Evolutionary conservation across 1,140 invertebrate genomes (phyloP), one percentile per base, ranked within the genome.

Genomic region (Pseudomyrmex sp.): DNA sequence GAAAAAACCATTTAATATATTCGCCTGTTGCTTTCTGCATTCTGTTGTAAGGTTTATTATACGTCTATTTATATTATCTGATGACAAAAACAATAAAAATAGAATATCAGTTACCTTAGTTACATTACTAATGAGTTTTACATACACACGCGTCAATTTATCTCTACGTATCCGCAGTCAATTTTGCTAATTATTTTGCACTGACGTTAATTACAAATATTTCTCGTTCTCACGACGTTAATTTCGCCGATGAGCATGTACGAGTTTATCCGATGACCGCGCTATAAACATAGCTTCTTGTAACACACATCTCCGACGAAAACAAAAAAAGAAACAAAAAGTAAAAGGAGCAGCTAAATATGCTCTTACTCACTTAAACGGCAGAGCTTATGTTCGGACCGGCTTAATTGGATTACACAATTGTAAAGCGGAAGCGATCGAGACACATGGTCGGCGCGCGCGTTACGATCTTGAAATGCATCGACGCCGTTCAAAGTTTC

Each of bases 1-100:
- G 26, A 69, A 69, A 79, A 74, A 86, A 82, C n/a, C 58, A 20
- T 66, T 23, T 65, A 68, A 86, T 73, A 62, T 63, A 52, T 72
- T 76, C 61, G 48, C 35, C 20, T 56, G 54, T 61, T 59, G 61
- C 52, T n/a, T 35, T 35, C 35, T 61, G 62, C 23, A 4, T 82
- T 46, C 15, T 48, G 35, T 35, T 50, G 44, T 76, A 72, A 58
- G 12, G 13, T 20, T 58, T 69, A 46, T 35, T 35, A 20, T 7
- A 44, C 10, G 4, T n/a, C 23, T 9, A 0, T 12, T 15, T 13
- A 4, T 12, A 15, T 62, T n/a, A 23, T 52, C 9, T 26, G 35
- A 63, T 12, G 23, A 35, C 0, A 13, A 12, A 13, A n/a, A 26
- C 15, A 23, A 62, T 54, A 66, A 9, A 23, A 63, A 44, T 58